Base-by-base conservation (phyloP, 2,888 invertebrate genomes). In the Lamproptera curius region DNA sequence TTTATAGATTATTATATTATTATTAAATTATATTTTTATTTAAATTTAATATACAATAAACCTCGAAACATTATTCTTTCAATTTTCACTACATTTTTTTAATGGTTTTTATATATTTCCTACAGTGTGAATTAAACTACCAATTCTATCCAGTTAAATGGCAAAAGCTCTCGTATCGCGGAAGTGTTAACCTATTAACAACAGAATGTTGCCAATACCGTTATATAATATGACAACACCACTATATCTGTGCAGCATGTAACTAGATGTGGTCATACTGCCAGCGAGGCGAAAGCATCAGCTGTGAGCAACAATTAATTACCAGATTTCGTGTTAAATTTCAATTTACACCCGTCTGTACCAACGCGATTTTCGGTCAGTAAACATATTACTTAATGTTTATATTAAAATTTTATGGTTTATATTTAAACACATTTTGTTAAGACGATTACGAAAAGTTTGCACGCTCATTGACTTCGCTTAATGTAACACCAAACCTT, bases 151-250 rank as follows among this genome's bases (percentile, higher is more conserved):
- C 28, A 10, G n/a, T 6, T 40, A 28, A 28, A 28, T 28, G 28
- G 9, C 16, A 14, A 38, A 37, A 38, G 33, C 36, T 41, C 26
- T 35, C 11, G 20, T 14, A 37, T n/a, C 14, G 42, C 52, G 46
- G 41, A 47, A 40, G 36, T 42, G 20, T 45, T 61, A 56, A 60
- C 61, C 59, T 51, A 52, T 44, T 63, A 62, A 62, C 54, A 54
- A 56, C 52, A 59, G 45, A 34, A 31, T 37, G 52, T 54, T 57
- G 54, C 54, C 56, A 53, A 57, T 53, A 42, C 42, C 6, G 34
- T 66, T 63, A 59, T 54, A 51, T 59, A 61, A 64, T 53, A 46
- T 53, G 50, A 41, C 40, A 46, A 43, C 49, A 45, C 13, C 41
- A 44, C 50, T 46, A 55, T 44, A 41, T 33, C 45, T 43, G 17